Conservation (phyloP, 1,140 invertebrate species). For the Meloidogyne chitwoodi region DNA sequence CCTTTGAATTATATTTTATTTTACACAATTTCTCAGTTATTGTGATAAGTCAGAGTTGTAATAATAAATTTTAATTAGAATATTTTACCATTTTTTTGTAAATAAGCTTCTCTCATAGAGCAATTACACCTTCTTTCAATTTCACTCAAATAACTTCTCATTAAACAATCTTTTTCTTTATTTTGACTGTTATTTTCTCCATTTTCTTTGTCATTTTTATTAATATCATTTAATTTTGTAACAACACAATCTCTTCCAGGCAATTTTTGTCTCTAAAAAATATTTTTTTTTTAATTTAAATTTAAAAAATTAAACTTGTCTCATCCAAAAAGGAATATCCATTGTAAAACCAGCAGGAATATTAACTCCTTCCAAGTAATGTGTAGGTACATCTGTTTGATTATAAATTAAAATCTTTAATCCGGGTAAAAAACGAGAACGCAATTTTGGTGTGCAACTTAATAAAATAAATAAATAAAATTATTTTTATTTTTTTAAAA, state of each 20-base stretch:
- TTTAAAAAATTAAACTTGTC: slow-evolving; percentile 42
- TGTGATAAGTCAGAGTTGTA: too few relatives aligned
- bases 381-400: slow-evolving; percentile 56
- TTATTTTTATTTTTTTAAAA: background rate
- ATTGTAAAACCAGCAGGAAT: slow-evolving; percentile 57
- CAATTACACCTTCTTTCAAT: slow-evolving; percentile 51
- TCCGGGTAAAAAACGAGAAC: slow-evolving; percentile 49
- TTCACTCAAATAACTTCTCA: slow-evolving; percentile 51
- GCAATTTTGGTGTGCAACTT: slow-evolving; percentile 48
- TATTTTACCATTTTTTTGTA: background rate
- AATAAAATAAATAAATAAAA: too few relatives aligned
- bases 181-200: background rate
- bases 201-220: background rate
- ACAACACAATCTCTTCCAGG: slow-evolving; percentile 52
- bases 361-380: slow-evolving; percentile 54
- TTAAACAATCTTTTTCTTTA: slow-evolving; percentile 32
- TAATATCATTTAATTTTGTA: background rate
- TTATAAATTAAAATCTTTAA: slow-evolving; percentile 58
- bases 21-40: too few relatives aligned
- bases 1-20: too few relatives aligned
- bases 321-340: slow-evolving; percentile 60
- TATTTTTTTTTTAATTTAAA: background rate
- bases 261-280: slow-evolving; percentile 53
- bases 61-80: background rate
- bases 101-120: slow-evolving; percentile 48